Evolutionary conservation across 2,113 vertebrate genomes (phyloP), one percentile per base, ranked within the genome.

Genomic region (Crocuta crocuta): DNA sequence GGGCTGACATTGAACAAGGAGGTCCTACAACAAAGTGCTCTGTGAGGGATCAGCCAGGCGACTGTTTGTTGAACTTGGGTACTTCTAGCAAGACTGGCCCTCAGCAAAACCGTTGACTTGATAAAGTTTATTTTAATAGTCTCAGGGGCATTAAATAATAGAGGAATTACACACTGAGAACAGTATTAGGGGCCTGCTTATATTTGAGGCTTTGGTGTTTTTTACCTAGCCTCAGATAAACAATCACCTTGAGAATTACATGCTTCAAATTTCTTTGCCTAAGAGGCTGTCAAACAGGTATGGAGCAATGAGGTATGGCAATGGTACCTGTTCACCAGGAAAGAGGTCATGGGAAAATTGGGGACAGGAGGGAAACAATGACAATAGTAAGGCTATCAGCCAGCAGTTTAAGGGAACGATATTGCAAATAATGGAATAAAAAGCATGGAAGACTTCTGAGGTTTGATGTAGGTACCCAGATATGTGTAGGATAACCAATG

Each of bases 41-140:
- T 24, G 4, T 83, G 61, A 80, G 21, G 5, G 2, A 39, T 53
- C 10, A 83, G 2, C 24, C 5, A 92, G 63, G 3, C 1, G 1
- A 31, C 35, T 91, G 7, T 48, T 89, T 89, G 16, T 66, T 85
- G 50, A 93, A 82, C 10, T 82, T 53, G 71, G 35, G 13, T 33
- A 88, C 66, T 6, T 94, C 24, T 3, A 55, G 12, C 0, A 78
- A 95, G 24, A 70, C 2, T 70, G 24, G 10, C 17, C 48, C 7
- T 97, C 50, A 53, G 4, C 3, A 73, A 93, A 87, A 91, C 11
- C 9, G 87, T 92, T 80, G 87, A 45, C 5, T 53, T 93, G 43
- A 58, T 95, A 7, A 71, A 65, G 5, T 93, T 85, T 66, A 87
- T 73, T 96, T 86, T 76, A 91, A 66, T 73, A 68, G 4, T 66